Base-by-base conservation (phyloP, 2,888 invertebrate genomes). In the Hirtodrosophila trivittata region DNA sequence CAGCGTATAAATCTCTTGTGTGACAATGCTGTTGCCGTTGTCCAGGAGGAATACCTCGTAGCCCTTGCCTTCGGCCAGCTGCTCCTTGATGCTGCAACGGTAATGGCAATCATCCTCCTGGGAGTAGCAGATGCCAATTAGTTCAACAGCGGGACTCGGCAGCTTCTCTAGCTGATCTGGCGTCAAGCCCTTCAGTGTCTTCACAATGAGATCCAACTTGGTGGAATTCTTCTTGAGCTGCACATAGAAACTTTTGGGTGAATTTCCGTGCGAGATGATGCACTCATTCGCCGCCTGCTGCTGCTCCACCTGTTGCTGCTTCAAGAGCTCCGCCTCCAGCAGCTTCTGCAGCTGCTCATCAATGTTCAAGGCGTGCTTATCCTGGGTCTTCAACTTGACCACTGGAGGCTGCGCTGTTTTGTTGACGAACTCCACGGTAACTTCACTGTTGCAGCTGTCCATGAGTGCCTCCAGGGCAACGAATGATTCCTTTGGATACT, bases 101-200 rank as follows among this genome's bases (percentile, higher is more conserved):
- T 98, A 98, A 96, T 97, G 98, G 67, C 93, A 93, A 14, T 94
- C 94, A 88, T 98, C 97, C 5, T 93, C 94, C 13, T 65, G 56
- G 0, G 81, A 78, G 49, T 70, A 89, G 14, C 87, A 87, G 0
- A 88, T 58, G 7, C 55, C 68, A 1, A 52, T 63, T 0, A 69
- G 45, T 14, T 73, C 59, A 7, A 50, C 72, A 0, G 12, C 38
- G 30, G 35, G 51, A 52, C 4, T 8, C 0, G 50, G n/a, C 2
- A 87, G 2, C 8, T 63, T 33, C 0, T 42, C 13, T 46, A 75
- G 50, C 18, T 69, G n/a, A 0, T 54, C 49, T 0, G 42, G 90
- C 84, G 54, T 26, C 0, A 58, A 4, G n/a, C 30, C 92, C 89
- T 50, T 64, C 30, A 90, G 52, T 0, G 65, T 45, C 42, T 87